Conservation (phyloP, 2,888 invertebrate genomes). For the Lampropteryx suffumata region DNA sequence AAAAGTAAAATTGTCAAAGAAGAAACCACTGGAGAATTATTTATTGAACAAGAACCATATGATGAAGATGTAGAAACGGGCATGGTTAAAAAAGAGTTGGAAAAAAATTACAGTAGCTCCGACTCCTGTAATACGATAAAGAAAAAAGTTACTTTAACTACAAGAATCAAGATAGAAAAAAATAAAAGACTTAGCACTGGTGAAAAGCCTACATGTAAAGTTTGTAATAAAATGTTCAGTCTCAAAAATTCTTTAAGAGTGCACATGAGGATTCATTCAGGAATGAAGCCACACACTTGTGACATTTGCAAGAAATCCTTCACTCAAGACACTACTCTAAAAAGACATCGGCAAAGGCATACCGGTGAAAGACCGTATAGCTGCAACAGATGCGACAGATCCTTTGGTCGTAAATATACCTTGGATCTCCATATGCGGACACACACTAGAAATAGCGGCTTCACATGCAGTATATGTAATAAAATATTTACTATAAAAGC, state of each 20-base stretch:
- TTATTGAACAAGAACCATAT: conserved; percentile 1
- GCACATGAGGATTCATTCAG: conserved; percentile 15
- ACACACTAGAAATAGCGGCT: conserved; percentile 11
- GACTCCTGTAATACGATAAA: not conserved
- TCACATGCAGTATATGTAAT: conserved; percentile 14
- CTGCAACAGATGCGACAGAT: conserved; percentile 10
- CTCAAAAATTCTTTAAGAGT: conserved; percentile 8
- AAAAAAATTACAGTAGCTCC: not conserved
- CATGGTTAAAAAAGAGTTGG: not conserved
- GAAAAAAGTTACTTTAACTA: not conserved
- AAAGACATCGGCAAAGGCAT: conserved; percentile 13
- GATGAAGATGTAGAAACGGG: conserved; percentile 5
- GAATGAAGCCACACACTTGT: conserved; percentile 10
- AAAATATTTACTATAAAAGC: conserved; percentile 14
- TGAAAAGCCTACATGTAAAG: conserved; percentile 5
- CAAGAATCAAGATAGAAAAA: conserved; percentile 2
- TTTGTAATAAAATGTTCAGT: conserved; percentile 14
- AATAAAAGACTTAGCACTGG: not conserved
- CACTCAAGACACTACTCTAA: conserved; percentile 13
- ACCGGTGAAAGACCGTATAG: conserved; percentile 14
- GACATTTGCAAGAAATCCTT: conserved; percentile 17
- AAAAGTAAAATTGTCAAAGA: conserved; percentile 7
- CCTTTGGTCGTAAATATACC: conserved; percentile 13
- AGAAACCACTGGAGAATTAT: conserved; percentile 3
- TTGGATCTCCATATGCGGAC: conserved; percentile 12